A percentile compares a stretch with the other conserved stretches of the same genome.
These are phyloP conservation scores for Hedya salicella DNA, from an alignment of 2,888 invertebrate species.

Conservation along the genomic window DNA sequence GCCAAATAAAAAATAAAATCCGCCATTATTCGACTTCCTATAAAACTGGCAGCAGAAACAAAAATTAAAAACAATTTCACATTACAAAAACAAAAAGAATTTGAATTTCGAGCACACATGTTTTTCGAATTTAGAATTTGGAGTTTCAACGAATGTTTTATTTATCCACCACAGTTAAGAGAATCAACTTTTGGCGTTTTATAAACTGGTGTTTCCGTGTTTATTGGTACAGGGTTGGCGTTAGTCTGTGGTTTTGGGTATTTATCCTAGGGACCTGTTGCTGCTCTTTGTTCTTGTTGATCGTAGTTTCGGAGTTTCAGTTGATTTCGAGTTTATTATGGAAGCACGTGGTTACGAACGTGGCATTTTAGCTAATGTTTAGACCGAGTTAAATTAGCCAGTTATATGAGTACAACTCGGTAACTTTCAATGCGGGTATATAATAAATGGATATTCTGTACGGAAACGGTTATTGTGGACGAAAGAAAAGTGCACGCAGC, in stretches of 20 bases:
- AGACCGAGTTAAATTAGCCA: conserved; percentile 16
- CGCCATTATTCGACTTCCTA: neutral
- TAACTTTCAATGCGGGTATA: neutral
- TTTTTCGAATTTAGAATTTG: conserved; percentile 54
- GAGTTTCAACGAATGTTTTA: conserved; percentile 39
- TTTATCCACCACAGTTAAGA: conserved; percentile 10
- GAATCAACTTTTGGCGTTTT: neutral
- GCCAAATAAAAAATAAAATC: neutral
- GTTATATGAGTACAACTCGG: neutral
- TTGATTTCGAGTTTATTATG: conserved; percentile 21
- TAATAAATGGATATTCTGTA: neutral
- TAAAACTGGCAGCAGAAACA: conserved; percentile 17
- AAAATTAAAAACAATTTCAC: neutral
- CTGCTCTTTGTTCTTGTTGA: conserved; percentile 32
- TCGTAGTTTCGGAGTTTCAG: conserved; percentile 27
- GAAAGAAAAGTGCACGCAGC: too few relatives aligned
- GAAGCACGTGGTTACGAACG: conserved; percentile 18
- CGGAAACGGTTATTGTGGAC: too few relatives aligned
- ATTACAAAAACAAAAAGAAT: conserved; percentile 2
- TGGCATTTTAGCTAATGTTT: conserved; percentile 11
- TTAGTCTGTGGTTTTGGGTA: conserved; percentile 16
- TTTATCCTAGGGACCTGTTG: conserved; percentile 26
- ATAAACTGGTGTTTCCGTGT: neutral
- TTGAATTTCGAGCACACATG: conserved; percentile 52
- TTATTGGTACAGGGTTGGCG: too few relatives aligned